Evolutionary conservation across 2,797 vertebrate genomes (phyloP).

Genomic region (Pseudochromis fuscus): DNA sequence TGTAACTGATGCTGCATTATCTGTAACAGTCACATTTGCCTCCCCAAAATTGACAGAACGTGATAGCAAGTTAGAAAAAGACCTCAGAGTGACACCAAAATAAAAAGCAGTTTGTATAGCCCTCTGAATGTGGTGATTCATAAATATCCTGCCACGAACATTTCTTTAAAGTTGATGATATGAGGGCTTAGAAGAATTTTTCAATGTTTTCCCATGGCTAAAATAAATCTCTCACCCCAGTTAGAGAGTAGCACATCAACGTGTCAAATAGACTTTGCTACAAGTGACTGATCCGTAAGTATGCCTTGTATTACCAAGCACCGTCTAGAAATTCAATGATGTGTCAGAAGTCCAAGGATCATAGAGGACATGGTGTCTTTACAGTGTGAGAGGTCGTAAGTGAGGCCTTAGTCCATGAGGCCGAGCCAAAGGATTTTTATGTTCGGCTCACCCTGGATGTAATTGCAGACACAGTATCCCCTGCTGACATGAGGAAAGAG

Average conservation of each 20-base stretch:
- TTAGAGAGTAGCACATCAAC: too few relatives aligned
- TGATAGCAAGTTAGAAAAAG: not conserved
- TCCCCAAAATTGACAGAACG: conserved; percentile 10
- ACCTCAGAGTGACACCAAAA: conserved; percentile 18
- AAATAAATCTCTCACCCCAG: too few relatives aligned
- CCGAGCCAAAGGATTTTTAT: conserved; percentile 39
- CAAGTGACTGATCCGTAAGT: not conserved
- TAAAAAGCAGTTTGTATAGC: conserved; percentile 26
- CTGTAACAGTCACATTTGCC: conserved; percentile 31
- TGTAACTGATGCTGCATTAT: conserved; percentile 35
- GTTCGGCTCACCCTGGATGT: conserved; percentile 8
- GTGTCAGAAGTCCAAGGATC: not conserved
- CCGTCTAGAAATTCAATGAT: conserved; percentile 6
- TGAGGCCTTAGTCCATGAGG: not conserved
- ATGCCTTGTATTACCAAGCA: not conserved
- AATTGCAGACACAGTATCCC: conserved; percentile 40
- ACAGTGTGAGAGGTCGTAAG: conserved; percentile 27
- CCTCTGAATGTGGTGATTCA: conserved; percentile 34
- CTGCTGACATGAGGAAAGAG: conserved; percentile 56
- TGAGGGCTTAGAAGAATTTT: too few relatives aligned
- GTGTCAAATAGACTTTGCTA: not conserved
- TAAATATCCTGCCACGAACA: conserved; percentile 1
- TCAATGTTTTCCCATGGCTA: not conserved
- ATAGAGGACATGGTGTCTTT: conserved; percentile 6
- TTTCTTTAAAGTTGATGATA: too few relatives aligned